Percentiles rank a stretch among this genome's conserved stretches.
Evolutionary conservation across 2,113 vertebrate genomes (phyloP).

Genomic region (Oenanthe oenanthe): DNA sequence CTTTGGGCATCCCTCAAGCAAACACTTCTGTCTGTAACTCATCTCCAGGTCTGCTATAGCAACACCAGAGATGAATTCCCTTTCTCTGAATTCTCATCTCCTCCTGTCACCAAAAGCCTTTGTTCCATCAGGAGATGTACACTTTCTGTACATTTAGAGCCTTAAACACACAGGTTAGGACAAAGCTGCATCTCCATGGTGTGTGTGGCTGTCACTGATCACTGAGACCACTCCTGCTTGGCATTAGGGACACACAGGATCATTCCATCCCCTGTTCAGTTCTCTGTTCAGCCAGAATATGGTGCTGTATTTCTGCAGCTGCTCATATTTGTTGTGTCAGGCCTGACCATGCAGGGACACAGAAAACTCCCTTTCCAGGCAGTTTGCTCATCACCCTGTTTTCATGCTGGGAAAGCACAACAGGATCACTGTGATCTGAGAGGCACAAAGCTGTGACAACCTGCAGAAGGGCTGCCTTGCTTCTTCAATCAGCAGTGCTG

Average conservation of each 20-base stretch:
- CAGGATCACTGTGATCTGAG: neutral
- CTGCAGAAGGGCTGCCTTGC: neutral
- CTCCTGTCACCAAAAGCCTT: fast-evolving
- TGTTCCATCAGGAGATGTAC: fast-evolving
- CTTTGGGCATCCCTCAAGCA: neutral
- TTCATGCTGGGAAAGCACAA: neutral
- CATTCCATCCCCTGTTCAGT: neutral
- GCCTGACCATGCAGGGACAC: neutral
- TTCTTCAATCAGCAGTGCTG: neutral
- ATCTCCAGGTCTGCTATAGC: neutral
- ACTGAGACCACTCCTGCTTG: neutral
- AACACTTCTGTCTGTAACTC: neutral
- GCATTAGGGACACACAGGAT: neutral
- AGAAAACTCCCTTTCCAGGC: neutral
- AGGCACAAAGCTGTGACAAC: neutral
- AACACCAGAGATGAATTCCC: neutral
- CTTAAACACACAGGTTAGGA: neutral
- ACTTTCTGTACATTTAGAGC: neutral
- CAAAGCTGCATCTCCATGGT: neutral
- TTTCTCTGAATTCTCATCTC: neutral
- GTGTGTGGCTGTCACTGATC: neutral
- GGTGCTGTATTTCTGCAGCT: neutral
- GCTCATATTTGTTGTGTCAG: neutral
- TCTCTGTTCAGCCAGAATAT: neutral
- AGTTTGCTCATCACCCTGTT: neutral